These are phyloP conservation scores for Brassicogethes aeneus DNA, from an alignment of 2,888 invertebrate genomes.

Conservation along the genomic window DNA sequence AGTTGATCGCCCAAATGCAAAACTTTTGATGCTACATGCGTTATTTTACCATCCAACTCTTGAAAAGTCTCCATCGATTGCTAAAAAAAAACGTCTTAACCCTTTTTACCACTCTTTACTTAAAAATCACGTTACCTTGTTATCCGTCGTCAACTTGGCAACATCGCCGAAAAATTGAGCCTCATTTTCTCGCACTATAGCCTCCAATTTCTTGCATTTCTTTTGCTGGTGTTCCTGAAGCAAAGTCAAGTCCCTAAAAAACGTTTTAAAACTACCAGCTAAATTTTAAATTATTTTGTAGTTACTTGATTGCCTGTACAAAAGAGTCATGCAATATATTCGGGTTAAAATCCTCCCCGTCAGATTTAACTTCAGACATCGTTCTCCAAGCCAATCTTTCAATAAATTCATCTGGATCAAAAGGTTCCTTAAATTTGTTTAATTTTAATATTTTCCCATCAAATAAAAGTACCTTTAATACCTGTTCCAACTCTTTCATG, in stretches of 20 bases:
- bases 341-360: conserved; percentile 71
- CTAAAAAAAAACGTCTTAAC: conserved; percentile 35
- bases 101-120: conserved; percentile 6
- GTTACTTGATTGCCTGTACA: conserved; percentile 80
- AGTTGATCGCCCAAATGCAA: conserved; percentile 97
- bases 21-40: conserved; percentile 94
- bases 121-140: conserved; percentile 50
- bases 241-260: conserved; percentile 49
- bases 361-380: conserved; percentile 60
- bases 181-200: conserved; percentile 77
- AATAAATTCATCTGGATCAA: conserved; percentile 95
- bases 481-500: conserved; percentile 79
- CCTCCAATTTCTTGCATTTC: conserved; percentile 77
- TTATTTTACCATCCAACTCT: conserved; percentile 90
- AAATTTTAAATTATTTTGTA: background rate
- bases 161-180: conserved; percentile 73
- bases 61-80: conserved; percentile 81
- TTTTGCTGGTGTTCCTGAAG: conserved; percentile 77
- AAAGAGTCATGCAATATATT: conserved; percentile 84
- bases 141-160: conserved; percentile 73
- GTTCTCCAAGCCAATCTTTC: conserved; percentile 93
- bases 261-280: background rate
- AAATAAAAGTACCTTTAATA: too few relatives aligned
- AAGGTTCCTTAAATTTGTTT: conserved; percentile 68
- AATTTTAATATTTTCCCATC: background rate